These are phyloP conservation scores for Calliphora vomitoria DNA, from an alignment of 2,888 invertebrate genomes.

Conservation along the genomic window DNA sequence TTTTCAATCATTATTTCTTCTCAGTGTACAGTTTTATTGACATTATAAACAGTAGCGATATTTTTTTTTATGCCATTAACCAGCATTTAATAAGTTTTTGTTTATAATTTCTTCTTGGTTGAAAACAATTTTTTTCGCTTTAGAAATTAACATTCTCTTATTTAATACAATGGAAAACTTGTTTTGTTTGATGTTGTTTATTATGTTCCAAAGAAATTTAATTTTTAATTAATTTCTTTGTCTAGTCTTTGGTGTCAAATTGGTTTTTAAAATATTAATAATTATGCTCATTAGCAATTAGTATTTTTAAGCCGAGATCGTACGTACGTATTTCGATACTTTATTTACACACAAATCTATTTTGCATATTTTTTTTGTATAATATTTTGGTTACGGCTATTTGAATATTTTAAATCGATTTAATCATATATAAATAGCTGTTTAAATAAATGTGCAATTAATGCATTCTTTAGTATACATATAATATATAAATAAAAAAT, in stretches of 20 bases:
- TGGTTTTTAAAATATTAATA: conserved; percentile 11
- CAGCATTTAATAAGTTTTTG: neutral
- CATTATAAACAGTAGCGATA: neutral
- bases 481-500: neutral
- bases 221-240: conserved; percentile 15
- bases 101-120: neutral
- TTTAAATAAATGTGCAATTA: neutral
- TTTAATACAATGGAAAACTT: neutral
- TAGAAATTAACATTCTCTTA: neutral
- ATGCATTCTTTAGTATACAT: neutral
- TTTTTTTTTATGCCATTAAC: neutral
- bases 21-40: neutral
- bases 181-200: neutral
- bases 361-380: neutral
- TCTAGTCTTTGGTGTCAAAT: conserved; percentile 2
- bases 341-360: neutral
- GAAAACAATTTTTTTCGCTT: neutral
- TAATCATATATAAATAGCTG: too few relatives aligned
- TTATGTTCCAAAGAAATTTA: conserved; percentile 5
- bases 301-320: neutral
- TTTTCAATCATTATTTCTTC: neutral
- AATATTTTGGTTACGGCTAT: neutral
- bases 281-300: conserved; percentile 27
- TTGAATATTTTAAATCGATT: neutral
- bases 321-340: neutral